Evolutionary conservation across 2,797 vertebrate genomes (phyloP).

Genomic region (Tapera naevia): DNA sequence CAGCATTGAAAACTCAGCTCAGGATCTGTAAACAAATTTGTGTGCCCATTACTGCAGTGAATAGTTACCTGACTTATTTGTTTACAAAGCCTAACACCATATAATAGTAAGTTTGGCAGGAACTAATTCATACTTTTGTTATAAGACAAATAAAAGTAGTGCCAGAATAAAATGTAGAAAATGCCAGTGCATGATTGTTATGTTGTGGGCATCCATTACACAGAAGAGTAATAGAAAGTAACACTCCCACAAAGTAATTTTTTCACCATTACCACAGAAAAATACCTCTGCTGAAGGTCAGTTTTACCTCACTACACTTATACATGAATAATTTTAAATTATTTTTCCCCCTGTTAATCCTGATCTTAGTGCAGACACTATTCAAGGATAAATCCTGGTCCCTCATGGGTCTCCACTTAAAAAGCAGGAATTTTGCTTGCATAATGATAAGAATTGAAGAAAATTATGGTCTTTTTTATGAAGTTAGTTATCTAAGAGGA

Average conservation of each 20-base stretch:
- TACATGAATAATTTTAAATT: not conserved
- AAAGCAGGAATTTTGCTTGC: not conserved
- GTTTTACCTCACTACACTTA: not conserved
- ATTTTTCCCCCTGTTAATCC: not conserved
- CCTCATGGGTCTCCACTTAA: not conserved
- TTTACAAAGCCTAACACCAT: not conserved
- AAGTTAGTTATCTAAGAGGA: not conserved
- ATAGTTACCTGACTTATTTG: not conserved
- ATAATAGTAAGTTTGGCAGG: not conserved
- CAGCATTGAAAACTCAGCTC: not conserved
- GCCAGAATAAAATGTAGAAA: not conserved
- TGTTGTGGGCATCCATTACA: not conserved
- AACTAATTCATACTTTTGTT: not conserved
- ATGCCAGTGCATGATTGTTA: not conserved
- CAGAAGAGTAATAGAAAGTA: not conserved
- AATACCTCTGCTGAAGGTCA: not conserved
- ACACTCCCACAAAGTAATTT: not conserved
- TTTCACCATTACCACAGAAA: not conserved
- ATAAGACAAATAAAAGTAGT: not conserved
- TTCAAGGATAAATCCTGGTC: not conserved
- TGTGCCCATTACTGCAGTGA: not conserved
- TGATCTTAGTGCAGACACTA: not conserved
- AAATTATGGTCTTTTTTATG: not conserved
- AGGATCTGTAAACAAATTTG: not conserved
- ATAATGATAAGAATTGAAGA: not conserved